Evolutionary conservation across 2,113 vertebrate genomes (phyloP).

Genomic region (Odocoileus hemionus): DNA sequence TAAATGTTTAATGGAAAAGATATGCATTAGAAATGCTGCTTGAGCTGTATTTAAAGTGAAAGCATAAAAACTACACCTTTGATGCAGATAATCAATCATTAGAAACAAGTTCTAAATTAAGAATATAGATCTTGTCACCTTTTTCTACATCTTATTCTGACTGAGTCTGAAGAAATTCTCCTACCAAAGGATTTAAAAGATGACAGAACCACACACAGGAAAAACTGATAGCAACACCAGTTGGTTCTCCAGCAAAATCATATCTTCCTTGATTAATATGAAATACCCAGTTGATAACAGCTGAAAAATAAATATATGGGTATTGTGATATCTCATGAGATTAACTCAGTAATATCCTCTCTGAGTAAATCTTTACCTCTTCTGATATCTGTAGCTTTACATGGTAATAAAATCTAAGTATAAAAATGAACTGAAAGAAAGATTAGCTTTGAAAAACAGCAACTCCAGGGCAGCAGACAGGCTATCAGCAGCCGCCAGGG

Average conservation of each 20-base stretch:
- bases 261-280: conserved; percentile 45
- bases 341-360: conserved; percentile 47
- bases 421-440: conserved; percentile 31
- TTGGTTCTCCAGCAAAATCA: conserved; percentile 1
- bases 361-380: neutral
- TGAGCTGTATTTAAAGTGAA: conserved; percentile 72
- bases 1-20: conserved; percentile 75
- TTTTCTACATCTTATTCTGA: conserved; percentile 52
- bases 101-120: conserved; percentile 51
- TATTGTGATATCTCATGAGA: conserved; percentile 27
- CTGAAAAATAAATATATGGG: conserved; percentile 43
- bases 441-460: conserved; percentile 1
- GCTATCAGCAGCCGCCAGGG: neutral
- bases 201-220: neutral
- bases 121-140: conserved; percentile 50
- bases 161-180: conserved; percentile 47
- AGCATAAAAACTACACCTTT: conserved; percentile 65
- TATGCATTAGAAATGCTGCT: conserved; percentile 54
- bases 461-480: neutral
- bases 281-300: conserved; percentile 31
- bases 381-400: conserved; percentile 35
- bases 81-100: conserved; percentile 60
- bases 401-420: conserved; percentile 23
- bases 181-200: conserved; percentile 25
- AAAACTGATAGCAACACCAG: neutral